Evolutionary conservation across 2,888 invertebrate species (phyloP).

Genomic region (Phrixothrix hirtus): DNA sequence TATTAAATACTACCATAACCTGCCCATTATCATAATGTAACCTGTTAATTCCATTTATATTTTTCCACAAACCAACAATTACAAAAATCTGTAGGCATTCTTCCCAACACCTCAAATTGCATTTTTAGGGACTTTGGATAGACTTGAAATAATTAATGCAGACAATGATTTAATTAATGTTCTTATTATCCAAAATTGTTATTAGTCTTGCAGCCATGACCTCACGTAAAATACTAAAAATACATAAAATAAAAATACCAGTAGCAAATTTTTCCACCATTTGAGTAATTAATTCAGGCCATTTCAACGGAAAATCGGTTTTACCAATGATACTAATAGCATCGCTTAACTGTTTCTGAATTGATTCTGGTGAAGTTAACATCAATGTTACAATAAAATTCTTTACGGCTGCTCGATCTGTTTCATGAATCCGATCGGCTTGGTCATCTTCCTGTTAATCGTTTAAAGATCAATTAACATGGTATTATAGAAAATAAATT

Average conservation of each 20-base stretch:
- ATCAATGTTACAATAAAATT: slow-evolving; percentile 86
- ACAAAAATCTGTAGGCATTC: no score
- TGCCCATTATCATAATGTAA: no score
- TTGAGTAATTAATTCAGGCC: slow-evolving; percentile 90
- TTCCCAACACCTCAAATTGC: no score
- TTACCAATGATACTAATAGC: slow-evolving; percentile 96
- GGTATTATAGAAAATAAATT: background rate
- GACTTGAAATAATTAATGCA: no score
- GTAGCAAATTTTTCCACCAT: slow-evolving; percentile 91
- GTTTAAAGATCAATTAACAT: background rate
- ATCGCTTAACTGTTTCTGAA: slow-evolving; percentile 94
- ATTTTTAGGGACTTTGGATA: no score
- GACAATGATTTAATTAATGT: no score
- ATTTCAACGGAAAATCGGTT: slow-evolving; percentile 94
- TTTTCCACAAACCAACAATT: no score
- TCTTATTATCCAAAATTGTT: no score
- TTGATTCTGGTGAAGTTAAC: slow-evolving; percentile 86
- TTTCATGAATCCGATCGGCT: slow-evolving; percentile 75
- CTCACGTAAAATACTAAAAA: no score
- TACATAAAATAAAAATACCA: slow-evolving; percentile 53
- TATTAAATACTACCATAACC: no score
- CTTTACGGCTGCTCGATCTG: slow-evolving; percentile 82
- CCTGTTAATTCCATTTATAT: no score
- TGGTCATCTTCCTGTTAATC: slow-evolving; percentile 66
- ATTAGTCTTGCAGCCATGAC: no score